Evolutionary conservation across 2,888 invertebrate genomes (phyloP).

Genomic region (Acrobasis repandana): DNA sequence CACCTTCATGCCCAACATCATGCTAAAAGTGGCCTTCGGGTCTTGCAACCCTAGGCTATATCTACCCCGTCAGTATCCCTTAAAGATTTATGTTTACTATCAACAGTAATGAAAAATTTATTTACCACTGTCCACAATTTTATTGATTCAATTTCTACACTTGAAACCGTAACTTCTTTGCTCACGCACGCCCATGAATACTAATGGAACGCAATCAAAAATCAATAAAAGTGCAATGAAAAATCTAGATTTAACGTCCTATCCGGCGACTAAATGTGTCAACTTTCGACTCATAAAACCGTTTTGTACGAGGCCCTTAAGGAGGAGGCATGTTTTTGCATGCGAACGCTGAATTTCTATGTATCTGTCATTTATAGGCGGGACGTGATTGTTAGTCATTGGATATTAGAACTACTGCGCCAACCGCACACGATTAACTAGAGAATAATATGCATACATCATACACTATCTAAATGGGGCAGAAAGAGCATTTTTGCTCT

Average conservation of each 20-base stretch:
- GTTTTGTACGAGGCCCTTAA: slow-evolving; percentile 7
- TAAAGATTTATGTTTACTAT: too few species aligned
- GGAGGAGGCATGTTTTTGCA: slow-evolving; percentile 13
- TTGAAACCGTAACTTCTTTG: not conserved
- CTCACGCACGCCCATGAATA: not conserved
- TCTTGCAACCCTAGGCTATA: too few species aligned
- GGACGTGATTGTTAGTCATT: slow-evolving; percentile 6
- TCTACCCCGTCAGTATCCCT: too few species aligned
- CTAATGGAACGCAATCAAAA: not conserved
- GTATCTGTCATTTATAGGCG: slow-evolving; percentile 4
- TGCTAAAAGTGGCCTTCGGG: too few species aligned
- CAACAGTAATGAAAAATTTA: not conserved
- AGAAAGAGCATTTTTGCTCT: too few species aligned
- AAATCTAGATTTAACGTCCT: not conserved
- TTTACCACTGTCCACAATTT: not conserved
- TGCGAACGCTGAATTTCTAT: not conserved
- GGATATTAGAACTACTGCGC: not conserved
- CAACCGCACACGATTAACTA: not conserved
- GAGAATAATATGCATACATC: too few species aligned
- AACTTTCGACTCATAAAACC: slow-evolving; percentile 6
- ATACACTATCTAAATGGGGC: too few species aligned
- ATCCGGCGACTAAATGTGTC: not conserved
- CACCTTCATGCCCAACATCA: too few species aligned
- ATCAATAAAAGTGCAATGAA: not conserved
- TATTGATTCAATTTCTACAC: too few species aligned